Conservation (phyloP, 2,113 vertebrate species). For the Vanacampus margaritifer region DNA sequence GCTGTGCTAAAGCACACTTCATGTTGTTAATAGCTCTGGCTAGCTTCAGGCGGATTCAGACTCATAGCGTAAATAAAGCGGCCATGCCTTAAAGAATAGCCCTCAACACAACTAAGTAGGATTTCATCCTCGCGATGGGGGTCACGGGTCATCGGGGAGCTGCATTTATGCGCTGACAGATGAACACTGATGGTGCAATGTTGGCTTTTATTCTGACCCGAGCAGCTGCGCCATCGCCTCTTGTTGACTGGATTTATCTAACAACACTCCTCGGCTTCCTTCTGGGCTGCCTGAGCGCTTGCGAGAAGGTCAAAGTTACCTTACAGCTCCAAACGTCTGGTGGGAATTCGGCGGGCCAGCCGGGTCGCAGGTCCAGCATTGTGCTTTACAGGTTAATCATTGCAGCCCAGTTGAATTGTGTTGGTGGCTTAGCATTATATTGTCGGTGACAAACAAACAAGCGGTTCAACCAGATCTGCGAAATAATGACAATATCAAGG, state of each 20-base stretch:
- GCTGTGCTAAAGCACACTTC: conserved; percentile 28
- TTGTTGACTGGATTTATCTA: conserved; percentile 12
- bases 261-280: conserved; percentile 1
- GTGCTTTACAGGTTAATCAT: background rate
- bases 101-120: conserved; percentile 9
- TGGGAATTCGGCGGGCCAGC: background rate
- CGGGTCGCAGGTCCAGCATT: background rate
- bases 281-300: conserved; percentile 4
- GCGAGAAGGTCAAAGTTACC: conserved; percentile 4
- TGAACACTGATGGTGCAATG: conserved; percentile 8
- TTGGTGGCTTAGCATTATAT: background rate
- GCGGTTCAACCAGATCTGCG: background rate
- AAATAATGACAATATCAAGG: background rate
- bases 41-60: conserved; percentile 17
- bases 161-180: conserved; percentile 1
- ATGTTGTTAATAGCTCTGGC: conserved; percentile 26
- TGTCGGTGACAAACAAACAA: background rate
- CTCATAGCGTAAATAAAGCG: conserved; percentile 2
- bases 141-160: conserved; percentile 12
- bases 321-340: background rate
- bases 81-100: background rate
- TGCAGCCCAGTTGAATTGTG: background rate
- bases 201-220: conserved; percentile 8
- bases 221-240: background rate
- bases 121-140: conserved; percentile 8